phyloP scores from a whole-genome alignment of 2,888 invertebrate genomes.

The Aphidius colemani region DNA sequence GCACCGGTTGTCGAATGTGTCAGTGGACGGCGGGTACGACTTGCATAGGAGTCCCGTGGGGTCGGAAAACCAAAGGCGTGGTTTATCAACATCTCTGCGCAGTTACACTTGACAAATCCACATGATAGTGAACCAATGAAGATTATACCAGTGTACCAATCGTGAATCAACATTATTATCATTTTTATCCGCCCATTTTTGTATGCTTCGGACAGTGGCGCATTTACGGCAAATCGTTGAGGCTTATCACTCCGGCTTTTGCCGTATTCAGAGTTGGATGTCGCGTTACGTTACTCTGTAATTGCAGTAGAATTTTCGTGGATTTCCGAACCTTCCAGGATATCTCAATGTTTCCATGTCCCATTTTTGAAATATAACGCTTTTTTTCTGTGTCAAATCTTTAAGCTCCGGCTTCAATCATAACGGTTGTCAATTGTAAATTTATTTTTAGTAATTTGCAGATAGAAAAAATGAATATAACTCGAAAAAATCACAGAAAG shows the following conservation, averaged over 20 bases:
- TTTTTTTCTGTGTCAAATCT: no score
- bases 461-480: no score
- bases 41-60: conserved; percentile 57
- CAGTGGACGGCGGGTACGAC: conserved; percentile 56
- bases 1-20: conserved; percentile 61
- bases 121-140: conserved; percentile 14
- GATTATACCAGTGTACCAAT: conserved; percentile 27
- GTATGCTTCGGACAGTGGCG: conserved; percentile 49
- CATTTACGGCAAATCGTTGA: conserved; percentile 44
- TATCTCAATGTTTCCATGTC: background rate
- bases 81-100: conserved; percentile 30
- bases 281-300: conserved; percentile 25
- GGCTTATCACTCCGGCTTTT: conserved; percentile 51
- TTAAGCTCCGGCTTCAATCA: no score
- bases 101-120: conserved; percentile 30
- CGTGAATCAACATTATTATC: conserved; percentile 16
- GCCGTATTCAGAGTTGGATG: conserved; percentile 41
- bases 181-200: conserved; percentile 33
- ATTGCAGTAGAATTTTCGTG: background rate
- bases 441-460: no score
- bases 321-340: background rate
- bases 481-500: no score
- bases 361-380: no score
- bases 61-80: conserved; percentile 43
- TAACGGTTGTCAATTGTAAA: no score